Evolutionary conservation across 1,140 invertebrate species (phyloP), one percentile per base, ranked within the genome.

Genomic region (Branchinecta lynchi): DNA sequence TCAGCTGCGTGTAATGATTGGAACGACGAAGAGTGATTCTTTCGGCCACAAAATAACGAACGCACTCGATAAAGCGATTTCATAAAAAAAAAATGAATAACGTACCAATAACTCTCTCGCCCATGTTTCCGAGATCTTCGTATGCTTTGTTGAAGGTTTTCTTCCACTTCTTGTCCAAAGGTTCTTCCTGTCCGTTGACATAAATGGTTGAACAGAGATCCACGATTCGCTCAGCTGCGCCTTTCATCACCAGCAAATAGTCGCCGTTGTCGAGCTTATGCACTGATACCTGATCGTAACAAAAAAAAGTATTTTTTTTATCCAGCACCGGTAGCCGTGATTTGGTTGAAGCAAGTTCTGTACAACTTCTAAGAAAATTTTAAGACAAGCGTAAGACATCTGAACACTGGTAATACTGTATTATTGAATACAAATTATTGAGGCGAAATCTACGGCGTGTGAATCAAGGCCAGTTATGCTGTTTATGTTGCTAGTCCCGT

Each of bases 141-240:
- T 87, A 87, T n/a, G 85, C 86, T 72, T 79, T 77, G 71, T 87
- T 83, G 77, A 87, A 86, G 46, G 78, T 77, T 71, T 81, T 77
- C 73, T 80, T 80, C 78, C 83, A 80, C 71, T 81, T 78, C 21
- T 84, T 81, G 74, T 83, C 81, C 68, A 85, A 69, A 8, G 77
- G 75, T 43, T 79, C 74, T 51, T 83, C 82, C 69, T 81, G 76
- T 46, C 85, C 84, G 71, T 85, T 80, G 66, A 85, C 80, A 65
- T 83, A 74, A 45, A 87, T 85, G 20, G 80, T 81, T 17, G 80
- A 79, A 74, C 84, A 87, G 45, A 82, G 77, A 70, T 86, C 84
- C 12, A 86, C 79, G 72, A 87, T 85, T 72, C 85, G 77, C 76
- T 88, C 86, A 12, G 86, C 86, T 67, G 86, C 86, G 45, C 86